Percentiles rank a stretch among this genome's conserved stretches.
These are phyloP conservation scores for Pedionomus torquatus DNA, from an alignment of 2,113 vertebrate genomes.

Conservation along the genomic window DNA sequence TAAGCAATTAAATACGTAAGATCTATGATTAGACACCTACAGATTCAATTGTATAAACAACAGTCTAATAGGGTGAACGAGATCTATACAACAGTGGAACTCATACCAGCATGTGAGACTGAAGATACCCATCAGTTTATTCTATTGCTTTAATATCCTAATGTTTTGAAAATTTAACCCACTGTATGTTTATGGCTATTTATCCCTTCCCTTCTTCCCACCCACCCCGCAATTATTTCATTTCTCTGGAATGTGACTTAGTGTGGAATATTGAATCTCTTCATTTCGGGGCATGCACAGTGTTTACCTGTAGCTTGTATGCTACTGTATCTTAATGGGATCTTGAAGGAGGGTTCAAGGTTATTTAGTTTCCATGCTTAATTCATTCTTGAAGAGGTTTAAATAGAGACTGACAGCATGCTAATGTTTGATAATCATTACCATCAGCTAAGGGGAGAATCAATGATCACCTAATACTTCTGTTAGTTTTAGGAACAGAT, in stretches of 20 bases:
- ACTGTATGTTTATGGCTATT: conserved; percentile 28
- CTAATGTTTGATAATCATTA: conserved; percentile 42
- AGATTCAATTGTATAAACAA: conserved; percentile 28
- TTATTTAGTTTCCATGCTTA: conserved; percentile 55
- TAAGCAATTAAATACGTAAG: conserved; percentile 16
- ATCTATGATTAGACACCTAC: conserved; percentile 33
- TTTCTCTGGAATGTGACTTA: conserved; percentile 66
- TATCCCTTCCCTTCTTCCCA: neutral
- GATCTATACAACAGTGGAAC: neutral
- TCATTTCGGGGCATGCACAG: conserved; percentile 9
- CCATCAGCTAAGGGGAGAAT: conserved; percentile 9
- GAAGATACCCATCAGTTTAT: conserved; percentile 23
- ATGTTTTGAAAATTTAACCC: conserved; percentile 27
- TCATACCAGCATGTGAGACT: neutral
- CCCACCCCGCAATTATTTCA: conserved; percentile 27
- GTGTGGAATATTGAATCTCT: conserved; percentile 14
- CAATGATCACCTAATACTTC: conserved; percentile 24
- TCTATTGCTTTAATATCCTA: neutral
- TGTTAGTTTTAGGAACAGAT: conserved; percentile 34
- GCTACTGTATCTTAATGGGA: conserved; percentile 53
- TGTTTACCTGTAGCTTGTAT: conserved; percentile 7
- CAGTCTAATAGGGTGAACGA: conserved; percentile 8
- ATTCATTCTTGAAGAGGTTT: conserved; percentile 34
- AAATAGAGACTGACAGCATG: conserved; percentile 39
- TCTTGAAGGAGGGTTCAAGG: conserved; percentile 36